Base-by-base conservation (phyloP, 92 coral and sea anemone genomes). In the Siderastrea radians region DNA sequence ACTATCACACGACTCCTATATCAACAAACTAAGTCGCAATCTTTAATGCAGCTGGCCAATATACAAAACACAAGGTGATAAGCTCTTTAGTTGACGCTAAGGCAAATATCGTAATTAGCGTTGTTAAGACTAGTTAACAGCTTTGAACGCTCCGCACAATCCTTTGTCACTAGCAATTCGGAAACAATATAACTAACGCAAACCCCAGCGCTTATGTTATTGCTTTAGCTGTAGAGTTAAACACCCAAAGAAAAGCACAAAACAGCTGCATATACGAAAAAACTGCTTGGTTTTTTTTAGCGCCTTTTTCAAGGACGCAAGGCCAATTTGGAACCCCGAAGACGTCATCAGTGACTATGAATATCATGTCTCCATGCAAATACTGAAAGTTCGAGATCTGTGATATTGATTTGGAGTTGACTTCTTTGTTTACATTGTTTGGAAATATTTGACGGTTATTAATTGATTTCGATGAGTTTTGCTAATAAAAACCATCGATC, bases 361-460 rank as follows among this genome's bases (percentile, higher is more conserved):
- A 66, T 55, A 44, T 6, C 14, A 6, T 17, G 45, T 46, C 26
- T 43, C 46, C 49, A 82, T 45, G 69, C 53, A 69, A 69, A 69
- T 82, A 82, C n/a, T 54, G 86, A 81, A n/a, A 11, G 49, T 80
- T 80, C 77, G 50, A 55, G 86, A 54, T 68, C 19, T 38, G 17
- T 13, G 79, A 83, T 83, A 72, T 84, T 84, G 80, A 51, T 16
- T 62, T 12, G 15, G 50, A 14, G 57, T 49, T 74, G 48, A 7
- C 38, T 55, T 84, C 87, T 59, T 74, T 84, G 80, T 84, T 73
- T 84, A 84, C 47, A 49, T 72, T 72, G 58, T 82, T 52, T 65
- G 10, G 53, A 46, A 59, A 45, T 62, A 74, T 84, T 81, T 74
- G 74, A 83, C 66, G 60, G 70, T 49, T 47, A 73, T 74, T 61